phyloP scores from a whole-genome alignment of 1,140 invertebrate species.

The Pissodes strobi region DNA sequence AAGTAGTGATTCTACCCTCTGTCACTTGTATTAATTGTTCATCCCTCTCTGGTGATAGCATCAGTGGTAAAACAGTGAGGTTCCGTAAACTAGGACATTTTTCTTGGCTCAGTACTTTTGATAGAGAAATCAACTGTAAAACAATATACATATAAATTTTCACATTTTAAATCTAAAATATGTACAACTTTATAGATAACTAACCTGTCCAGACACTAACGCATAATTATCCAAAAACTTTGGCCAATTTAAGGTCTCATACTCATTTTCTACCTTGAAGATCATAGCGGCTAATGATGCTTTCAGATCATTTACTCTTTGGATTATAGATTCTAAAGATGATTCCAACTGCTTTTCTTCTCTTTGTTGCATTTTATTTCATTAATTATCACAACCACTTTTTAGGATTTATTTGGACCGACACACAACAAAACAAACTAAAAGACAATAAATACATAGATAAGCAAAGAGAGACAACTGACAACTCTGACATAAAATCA shows the following conservation, averaged over 20 bases:
- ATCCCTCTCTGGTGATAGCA: conserved; percentile 87
- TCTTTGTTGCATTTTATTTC: conserved; percentile 66
- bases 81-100: conserved; percentile 83
- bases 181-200: too few species aligned
- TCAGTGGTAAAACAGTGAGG: conserved; percentile 82
- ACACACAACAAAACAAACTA: too few species aligned
- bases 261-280: conserved; percentile 88
- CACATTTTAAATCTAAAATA: neutral
- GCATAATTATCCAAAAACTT: conserved; percentile 93
- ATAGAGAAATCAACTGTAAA: conserved; percentile 80
- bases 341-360: conserved; percentile 92
- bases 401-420: too few species aligned
- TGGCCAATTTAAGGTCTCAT: conserved; percentile 90
- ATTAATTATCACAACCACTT: too few species aligned
- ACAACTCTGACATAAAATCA: too few species aligned
- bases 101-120: conserved; percentile 86
- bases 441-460: too few species aligned
- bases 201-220: conserved; percentile 86
- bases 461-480: too few species aligned
- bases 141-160: conserved; percentile 22
- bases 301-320: conserved; percentile 87
- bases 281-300: conserved; percentile 80
- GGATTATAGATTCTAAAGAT: conserved; percentile 80
- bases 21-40: conserved; percentile 79
- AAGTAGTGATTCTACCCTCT: conserved; percentile 78